Evolutionary conservation across 1,140 invertebrate genomes (phyloP).

Genomic region (Formica exsecta): DNA sequence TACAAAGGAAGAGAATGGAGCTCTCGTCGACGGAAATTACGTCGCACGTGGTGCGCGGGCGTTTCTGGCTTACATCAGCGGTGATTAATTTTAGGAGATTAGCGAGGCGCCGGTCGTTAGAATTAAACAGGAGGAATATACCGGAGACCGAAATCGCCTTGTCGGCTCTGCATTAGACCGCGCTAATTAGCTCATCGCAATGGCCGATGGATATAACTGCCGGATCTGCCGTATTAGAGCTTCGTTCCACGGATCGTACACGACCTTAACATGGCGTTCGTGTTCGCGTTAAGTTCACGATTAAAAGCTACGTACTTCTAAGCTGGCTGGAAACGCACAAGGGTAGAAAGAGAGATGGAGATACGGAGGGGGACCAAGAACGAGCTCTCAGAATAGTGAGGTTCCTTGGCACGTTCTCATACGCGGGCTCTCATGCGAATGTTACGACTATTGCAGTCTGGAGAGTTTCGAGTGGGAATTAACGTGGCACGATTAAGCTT

Average conservation of each 20-base stretch:
- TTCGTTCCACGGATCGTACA: slow-evolving; percentile 54
- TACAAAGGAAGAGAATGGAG: slow-evolving; percentile 57
- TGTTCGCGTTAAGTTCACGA: slow-evolving; percentile 63
- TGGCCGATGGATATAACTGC: slow-evolving; percentile 28
- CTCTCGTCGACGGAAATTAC: slow-evolving; percentile 39
- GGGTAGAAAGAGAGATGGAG: not conserved
- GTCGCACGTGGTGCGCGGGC: slow-evolving; percentile 31
- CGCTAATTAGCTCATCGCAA: slow-evolving; percentile 63
- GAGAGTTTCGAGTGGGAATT: slow-evolving; percentile 76
- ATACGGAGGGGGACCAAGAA: not conserved
- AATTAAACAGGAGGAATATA: slow-evolving; percentile 68
- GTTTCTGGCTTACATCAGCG: slow-evolving; percentile 65
- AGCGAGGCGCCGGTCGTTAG: slow-evolving; percentile 69
- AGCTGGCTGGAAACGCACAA: slow-evolving; percentile 14
- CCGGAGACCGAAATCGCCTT: slow-evolving; percentile 52
- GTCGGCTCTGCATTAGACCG: slow-evolving; percentile 65
- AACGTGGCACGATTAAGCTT: slow-evolving; percentile 73
- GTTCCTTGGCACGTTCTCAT: slow-evolving; percentile 76
- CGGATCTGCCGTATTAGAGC: slow-evolving; percentile 13
- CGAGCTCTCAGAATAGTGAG: slow-evolving; percentile 57
- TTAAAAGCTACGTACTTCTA: slow-evolving; percentile 70
- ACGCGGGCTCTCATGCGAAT: slow-evolving; percentile 71
- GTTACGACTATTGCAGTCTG: slow-evolving; percentile 77
- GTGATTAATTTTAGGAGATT: slow-evolving; percentile 80
- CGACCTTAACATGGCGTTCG: slow-evolving; percentile 69